Evolutionary conservation across 2,888 invertebrate species (phyloP).

Genomic region (Eupithecia tripunctaria): DNA sequence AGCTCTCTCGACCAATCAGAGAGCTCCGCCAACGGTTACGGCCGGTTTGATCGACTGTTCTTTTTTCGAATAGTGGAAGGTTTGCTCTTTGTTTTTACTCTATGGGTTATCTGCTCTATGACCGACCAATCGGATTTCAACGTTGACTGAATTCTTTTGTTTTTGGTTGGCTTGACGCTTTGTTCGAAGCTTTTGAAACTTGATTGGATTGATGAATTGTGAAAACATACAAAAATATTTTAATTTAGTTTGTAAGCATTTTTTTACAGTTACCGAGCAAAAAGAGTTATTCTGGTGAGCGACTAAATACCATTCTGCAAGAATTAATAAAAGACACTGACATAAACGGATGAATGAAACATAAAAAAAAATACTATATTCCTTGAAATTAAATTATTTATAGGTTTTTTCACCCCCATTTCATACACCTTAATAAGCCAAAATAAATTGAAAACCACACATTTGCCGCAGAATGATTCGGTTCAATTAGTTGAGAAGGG

Average conservation of each 20-base stretch:
- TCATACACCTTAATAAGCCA: slow-evolving; percentile 9
- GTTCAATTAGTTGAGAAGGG: slow-evolving; percentile 42
- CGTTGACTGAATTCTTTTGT: slow-evolving; percentile 6
- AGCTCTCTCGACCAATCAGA: slow-evolving; percentile 54
- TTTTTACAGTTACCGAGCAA: neutral
- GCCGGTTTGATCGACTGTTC: slow-evolving; percentile 44
- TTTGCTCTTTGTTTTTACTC: slow-evolving; percentile 17
- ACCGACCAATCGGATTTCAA: slow-evolving; percentile 11
- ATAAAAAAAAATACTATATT: too few species aligned
- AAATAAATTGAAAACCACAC: slow-evolving; percentile 42
- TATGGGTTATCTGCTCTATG: slow-evolving; percentile 11
- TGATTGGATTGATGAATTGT: neutral
- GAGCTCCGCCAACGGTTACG: slow-evolving; percentile 48
- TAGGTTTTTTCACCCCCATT: neutral
- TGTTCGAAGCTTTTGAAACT: neutral
- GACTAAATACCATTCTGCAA: neutral
- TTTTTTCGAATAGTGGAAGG: slow-evolving; percentile 44
- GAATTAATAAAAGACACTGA: neutral
- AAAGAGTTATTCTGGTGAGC: neutral
- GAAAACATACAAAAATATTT: neutral
- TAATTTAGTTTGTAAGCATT: neutral
- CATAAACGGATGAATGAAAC: neutral
- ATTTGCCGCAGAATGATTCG: slow-evolving; percentile 38
- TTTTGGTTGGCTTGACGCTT: neutral
- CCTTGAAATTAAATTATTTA: neutral